A percentile compares a stretch with the other conserved stretches of the same genome.
Evolutionary conservation across 2,113 vertebrate species (phyloP).

Genomic region (Tringa solitaria): DNA sequence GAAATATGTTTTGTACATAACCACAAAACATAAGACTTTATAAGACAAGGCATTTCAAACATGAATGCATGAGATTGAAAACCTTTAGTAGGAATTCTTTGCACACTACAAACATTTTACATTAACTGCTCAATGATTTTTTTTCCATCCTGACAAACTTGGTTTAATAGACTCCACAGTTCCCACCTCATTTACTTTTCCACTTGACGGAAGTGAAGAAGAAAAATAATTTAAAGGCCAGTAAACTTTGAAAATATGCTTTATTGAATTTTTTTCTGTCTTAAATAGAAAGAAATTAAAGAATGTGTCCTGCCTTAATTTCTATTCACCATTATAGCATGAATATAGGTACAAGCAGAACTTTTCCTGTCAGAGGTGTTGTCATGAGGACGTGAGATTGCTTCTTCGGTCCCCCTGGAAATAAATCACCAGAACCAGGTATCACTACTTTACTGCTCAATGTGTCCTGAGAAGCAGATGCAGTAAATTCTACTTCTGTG

Average conservation of each 20-base stretch:
- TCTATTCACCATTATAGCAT: neutral
- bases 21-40: neutral
- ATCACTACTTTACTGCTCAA: constrained; percentile 37
- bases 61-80: neutral
- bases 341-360: neutral
- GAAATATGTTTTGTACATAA: neutral
- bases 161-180: neutral
- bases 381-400: neutral
- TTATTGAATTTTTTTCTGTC: neutral
- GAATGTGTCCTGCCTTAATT: neutral
- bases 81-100: neutral
- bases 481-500: constrained; percentile 55
- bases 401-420: neutral
- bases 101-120: neutral
- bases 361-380: neutral
- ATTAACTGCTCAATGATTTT: neutral
- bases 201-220: constrained; percentile 9
- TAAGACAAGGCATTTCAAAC: neutral
- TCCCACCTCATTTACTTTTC: constrained; percentile 26
- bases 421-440: constrained; percentile 32
- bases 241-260: constrained; percentile 10
- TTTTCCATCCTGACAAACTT: neutral
- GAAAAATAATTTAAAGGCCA: constrained; percentile 36
- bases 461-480: constrained; percentile 36
- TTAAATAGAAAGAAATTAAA: constrained; percentile 42